Evolutionary conservation across 2,113 vertebrate genomes (phyloP), one percentile per base, ranked within the genome.

Genomic region (Bos javanicus): DNA sequence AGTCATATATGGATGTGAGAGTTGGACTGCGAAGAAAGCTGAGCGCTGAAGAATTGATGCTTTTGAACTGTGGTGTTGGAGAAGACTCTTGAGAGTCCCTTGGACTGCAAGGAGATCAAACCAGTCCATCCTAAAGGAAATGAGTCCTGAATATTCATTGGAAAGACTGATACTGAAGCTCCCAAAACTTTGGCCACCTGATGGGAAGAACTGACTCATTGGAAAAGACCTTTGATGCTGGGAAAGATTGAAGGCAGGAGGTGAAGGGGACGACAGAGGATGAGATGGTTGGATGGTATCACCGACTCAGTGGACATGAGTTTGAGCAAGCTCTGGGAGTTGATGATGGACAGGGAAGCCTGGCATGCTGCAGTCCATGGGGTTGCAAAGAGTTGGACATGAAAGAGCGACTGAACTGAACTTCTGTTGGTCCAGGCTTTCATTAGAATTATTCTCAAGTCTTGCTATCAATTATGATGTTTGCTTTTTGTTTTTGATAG

Each of bases 401-500:
- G 64, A 71, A 23, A 36, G 64, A 71, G 64, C 5, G 0, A 71
- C 64, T 71, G 19, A 71, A 71, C 33, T 71, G 64, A 71, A 36
- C n/a, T 71, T 71, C n/a, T 71, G 0, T 54, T 91, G 84, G 9
- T 96, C 33, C 28, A 52, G 46, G 23, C 16, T 94, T 95, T 28
- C 28, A 25, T 57, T 80, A 13, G 50, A 95, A 71, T 91, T 57
- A 16, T 87, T 94, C 39, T 90, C 16, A 96, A 48, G 71, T 84
- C 39, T 94, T 46, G 52, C 43, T 43, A 3, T 87, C 64, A 90
- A 33, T 50, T 90, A 46, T 80, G 11, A 81, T 62, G 17, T 87
- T 91, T 87, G 43, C 16, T 92, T 95, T 95, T 84, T 93, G 59
- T 43, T 95, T 94, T 98, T 87, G 26, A 15, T 84, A 87, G n/a